phyloP scores from a whole-genome alignment of 2,888 invertebrate species.

The Eupithecia abbreviata region DNA sequence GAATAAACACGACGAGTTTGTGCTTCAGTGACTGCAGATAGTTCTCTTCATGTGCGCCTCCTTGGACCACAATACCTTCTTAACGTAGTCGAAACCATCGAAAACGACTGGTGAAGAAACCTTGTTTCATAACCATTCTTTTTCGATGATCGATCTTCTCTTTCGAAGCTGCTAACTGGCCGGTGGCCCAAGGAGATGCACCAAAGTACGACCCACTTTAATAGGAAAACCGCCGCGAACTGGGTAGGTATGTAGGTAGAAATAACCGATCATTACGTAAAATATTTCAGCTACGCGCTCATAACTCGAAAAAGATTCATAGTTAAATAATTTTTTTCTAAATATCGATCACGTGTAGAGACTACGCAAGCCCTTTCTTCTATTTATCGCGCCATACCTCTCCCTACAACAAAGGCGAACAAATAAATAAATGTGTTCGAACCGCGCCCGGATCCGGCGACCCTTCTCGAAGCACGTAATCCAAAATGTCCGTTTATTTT shows the following conservation, averaged over 20 bases:
- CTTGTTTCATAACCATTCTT: no score
- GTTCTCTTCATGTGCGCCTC: no score
- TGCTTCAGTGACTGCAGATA: no score
- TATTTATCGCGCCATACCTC: constrained; percentile 79
- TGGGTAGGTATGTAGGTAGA: background rate
- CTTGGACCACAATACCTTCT: no score
- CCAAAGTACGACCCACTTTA: no score
- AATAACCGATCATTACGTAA: background rate
- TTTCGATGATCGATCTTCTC: no score
- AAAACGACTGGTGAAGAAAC: no score
- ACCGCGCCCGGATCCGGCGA: constrained; percentile 75
- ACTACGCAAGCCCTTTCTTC: constrained; percentile 69
- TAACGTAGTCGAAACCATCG: no score
- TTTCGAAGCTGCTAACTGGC: no score
- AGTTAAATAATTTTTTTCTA: constrained; percentile 51
- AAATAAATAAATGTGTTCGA: constrained; percentile 75
- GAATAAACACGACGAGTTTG: no score
- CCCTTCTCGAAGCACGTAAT: constrained; percentile 74
- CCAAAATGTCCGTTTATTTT: constrained; percentile 84
- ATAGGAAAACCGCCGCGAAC: background rate
- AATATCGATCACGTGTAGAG: constrained; percentile 46
- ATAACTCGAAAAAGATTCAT: constrained; percentile 45
- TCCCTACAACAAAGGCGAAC: constrained; percentile 69
- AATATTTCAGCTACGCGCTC: background rate
- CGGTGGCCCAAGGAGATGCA: no score